Conservation (phyloP, 2,113 vertebrate genomes). For the Rhegmatorhina hoffmannsi region DNA sequence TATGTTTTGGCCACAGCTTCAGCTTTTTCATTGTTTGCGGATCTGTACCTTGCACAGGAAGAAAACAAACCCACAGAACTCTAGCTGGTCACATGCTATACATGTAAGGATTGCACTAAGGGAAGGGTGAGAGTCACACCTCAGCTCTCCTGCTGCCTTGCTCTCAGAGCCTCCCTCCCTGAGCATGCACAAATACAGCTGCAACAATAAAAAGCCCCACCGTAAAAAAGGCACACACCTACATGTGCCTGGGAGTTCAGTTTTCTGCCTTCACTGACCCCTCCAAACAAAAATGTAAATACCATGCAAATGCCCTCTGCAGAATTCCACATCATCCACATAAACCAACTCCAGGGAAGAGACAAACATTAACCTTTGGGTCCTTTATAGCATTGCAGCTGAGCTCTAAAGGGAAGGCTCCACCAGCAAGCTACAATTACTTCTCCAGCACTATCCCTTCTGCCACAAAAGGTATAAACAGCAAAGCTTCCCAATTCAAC, state of each 20-base stretch:
- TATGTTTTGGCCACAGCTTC: not conserved
- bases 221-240: not conserved
- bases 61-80: not conserved
- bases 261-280: not conserved
- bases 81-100: not conserved
- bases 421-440: not conserved
- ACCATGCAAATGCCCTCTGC: accelerated
- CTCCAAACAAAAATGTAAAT: not conserved
- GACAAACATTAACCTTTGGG: not conserved
- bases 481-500: not conserved
- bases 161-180: not conserved
- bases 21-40: not conserved
- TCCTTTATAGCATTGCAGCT: not conserved
- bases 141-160: not conserved
- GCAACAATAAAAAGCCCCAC: not conserved
- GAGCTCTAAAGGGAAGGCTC: not conserved
- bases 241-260: not conserved
- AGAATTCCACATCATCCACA: not conserved
- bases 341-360: not conserved
- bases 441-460: not conserved
- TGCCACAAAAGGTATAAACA: not conserved
- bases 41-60: constrained; percentile 16
- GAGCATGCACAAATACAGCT: not conserved
- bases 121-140: not conserved
- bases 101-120: not conserved